Evolutionary conservation across 2,797 vertebrate genomes (phyloP).

Genomic region (Spinibarbus caldwelli): DNA sequence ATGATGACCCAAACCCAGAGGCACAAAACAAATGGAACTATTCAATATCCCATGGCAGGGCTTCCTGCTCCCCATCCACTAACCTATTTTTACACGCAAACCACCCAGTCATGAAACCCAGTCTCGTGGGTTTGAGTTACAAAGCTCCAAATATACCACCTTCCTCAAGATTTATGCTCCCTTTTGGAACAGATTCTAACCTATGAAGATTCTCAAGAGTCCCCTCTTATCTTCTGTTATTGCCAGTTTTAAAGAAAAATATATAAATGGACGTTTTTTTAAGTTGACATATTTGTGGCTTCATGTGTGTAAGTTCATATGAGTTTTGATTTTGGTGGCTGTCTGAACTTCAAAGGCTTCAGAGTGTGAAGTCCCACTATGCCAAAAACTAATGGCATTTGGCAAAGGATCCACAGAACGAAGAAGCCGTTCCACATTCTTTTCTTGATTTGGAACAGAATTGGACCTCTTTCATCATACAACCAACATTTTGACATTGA

Average conservation of each 20-base stretch:
- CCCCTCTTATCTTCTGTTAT: background rate
- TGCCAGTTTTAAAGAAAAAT: background rate
- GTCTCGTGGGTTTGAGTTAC: slow-evolving; percentile 72
- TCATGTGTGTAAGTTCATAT: background rate
- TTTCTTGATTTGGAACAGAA: slow-evolving; percentile 19
- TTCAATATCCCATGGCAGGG: slow-evolving; percentile 63
- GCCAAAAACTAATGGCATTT: slow-evolving; percentile 11
- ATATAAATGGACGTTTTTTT: background rate
- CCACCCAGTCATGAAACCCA: slow-evolving; percentile 61
- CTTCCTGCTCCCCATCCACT: slow-evolving; percentile 65
- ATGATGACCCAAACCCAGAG: background rate
- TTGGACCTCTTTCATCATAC: background rate
- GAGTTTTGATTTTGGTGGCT: background rate
- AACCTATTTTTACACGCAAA: slow-evolving; percentile 73
- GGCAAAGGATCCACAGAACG: background rate
- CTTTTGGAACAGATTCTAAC: slow-evolving; percentile 73
- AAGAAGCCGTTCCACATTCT: slow-evolving; percentile 26
- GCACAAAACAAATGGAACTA: slow-evolving; percentile 27
- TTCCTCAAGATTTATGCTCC: slow-evolving; percentile 63
- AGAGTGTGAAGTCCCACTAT: background rate
- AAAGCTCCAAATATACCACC: slow-evolving; percentile 74
- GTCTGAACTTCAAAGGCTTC: background rate
- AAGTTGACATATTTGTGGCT: background rate
- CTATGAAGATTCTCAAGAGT: slow-evolving; percentile 65
- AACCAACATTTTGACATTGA: slow-evolving; percentile 9